A percentile compares a stretch with the other conserved stretches of the same genome.
phyloP scores from a whole-genome alignment of 2,797 vertebrate species.

The Hafferia zeledoni region DNA sequence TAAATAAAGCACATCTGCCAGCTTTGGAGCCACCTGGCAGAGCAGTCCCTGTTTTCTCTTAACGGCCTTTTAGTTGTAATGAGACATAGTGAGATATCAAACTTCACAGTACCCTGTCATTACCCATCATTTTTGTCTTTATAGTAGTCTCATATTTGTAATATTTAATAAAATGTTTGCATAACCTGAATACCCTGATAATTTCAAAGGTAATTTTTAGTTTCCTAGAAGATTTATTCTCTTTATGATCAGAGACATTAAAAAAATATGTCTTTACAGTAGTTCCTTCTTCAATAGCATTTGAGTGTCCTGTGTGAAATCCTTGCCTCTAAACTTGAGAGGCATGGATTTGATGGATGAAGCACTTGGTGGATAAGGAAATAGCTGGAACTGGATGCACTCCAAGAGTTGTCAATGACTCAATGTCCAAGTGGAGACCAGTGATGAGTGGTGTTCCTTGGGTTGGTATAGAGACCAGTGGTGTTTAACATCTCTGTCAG shows the following conservation, averaged over 20 bases:
- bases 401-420: neutral
- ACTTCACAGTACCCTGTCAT: neutral
- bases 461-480: neutral
- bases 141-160: neutral
- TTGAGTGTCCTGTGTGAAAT: neutral
- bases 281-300: neutral
- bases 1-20: neutral
- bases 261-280: neutral
- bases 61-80: neutral
- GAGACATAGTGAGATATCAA: neutral
- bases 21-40: neutral
- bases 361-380: neutral
- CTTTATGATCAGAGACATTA: neutral
- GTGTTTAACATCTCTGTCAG: neutral
- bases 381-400: neutral
- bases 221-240: neutral
- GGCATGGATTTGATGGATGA: neutral
- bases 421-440: neutral
- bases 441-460: neutral
- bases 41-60: neutral
- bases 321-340: neutral
- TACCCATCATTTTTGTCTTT: neutral
- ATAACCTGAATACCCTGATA: neutral
- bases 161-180: neutral
- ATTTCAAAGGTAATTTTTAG: neutral